Conservation (phyloP, 2,797 vertebrate genomes). For the Brachymystax lenok region DNA sequence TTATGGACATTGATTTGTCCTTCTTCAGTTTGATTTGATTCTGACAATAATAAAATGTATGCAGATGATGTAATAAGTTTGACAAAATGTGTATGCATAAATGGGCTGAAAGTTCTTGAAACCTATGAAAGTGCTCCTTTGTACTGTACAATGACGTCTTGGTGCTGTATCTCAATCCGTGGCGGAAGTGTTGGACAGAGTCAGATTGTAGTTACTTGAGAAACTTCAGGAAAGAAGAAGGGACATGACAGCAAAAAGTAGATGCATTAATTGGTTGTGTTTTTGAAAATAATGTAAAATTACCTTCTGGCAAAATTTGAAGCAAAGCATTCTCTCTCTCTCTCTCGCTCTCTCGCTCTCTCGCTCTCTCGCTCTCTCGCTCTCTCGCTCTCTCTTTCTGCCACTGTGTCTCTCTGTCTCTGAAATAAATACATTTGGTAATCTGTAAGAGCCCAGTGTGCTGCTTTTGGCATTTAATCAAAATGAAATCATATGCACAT, state of each 20-base stretch:
- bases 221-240: slow-evolving; percentile 47
- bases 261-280: slow-evolving; percentile 24
- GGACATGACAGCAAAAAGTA: slow-evolving; percentile 42
- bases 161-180: not conserved
- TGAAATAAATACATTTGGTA: slow-evolving; percentile 82
- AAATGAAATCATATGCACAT: slow-evolving; percentile 86
- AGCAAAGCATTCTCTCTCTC: not conserved
- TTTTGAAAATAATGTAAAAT: slow-evolving; percentile 64
- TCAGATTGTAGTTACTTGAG: slow-evolving; percentile 21
- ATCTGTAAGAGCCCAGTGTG: slow-evolving; percentile 90
- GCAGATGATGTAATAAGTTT: not conserved
- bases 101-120: not conserved
- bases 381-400: not conserved
- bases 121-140: not conserved
- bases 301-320: slow-evolving; percentile 66
- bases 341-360: not conserved
- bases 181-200: slow-evolving; percentile 45
- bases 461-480: slow-evolving; percentile 92
- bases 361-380: not conserved
- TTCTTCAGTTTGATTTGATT: slow-evolving; percentile 38
- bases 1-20: slow-evolving; percentile 65
- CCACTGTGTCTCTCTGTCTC: slow-evolving; percentile 15
- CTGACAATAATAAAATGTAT: not conserved
- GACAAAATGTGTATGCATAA: not conserved
- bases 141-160: not conserved